phyloP scores from a whole-genome alignment of 2,113 vertebrate genomes.

The Actinemys pallida region DNA sequence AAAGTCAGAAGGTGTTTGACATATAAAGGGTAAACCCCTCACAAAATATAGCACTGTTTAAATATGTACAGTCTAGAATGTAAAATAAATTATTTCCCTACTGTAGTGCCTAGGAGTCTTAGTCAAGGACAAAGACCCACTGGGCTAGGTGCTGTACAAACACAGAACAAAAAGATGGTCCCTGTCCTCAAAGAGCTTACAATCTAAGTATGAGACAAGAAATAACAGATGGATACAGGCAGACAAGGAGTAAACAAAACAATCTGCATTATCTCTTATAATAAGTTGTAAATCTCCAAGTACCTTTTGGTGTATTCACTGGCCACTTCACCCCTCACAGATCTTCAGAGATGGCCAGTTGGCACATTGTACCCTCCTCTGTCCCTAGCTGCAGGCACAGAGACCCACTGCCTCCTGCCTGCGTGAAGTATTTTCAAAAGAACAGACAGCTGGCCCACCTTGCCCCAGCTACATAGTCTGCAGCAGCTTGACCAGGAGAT shows the following conservation, averaged over 20 bases:
- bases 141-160: not conserved
- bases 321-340: not conserved
- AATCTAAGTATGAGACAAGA: not conserved
- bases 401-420: not conserved
- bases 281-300: not conserved
- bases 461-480: rapidly evolving
- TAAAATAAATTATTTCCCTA: not conserved
- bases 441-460: rapidly evolving
- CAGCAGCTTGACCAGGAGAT: not conserved
- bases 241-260: not conserved
- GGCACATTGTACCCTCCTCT: rapidly evolving
- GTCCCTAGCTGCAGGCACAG: not conserved
- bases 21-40: not conserved
- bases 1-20: not conserved
- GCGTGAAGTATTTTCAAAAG: not conserved
- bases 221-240: not conserved
- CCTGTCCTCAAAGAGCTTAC: not conserved
- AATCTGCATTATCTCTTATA: not conserved
- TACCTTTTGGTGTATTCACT: not conserved
- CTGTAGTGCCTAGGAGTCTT: not conserved
- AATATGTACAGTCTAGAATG: not conserved
- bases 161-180: not conserved
- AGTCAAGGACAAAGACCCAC: not conserved
- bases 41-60: not conserved
- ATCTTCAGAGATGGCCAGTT: not conserved